Evolutionary conservation across 1,140 invertebrate species (phyloP).

Genomic region (Heliconius hewitsoni): DNA sequence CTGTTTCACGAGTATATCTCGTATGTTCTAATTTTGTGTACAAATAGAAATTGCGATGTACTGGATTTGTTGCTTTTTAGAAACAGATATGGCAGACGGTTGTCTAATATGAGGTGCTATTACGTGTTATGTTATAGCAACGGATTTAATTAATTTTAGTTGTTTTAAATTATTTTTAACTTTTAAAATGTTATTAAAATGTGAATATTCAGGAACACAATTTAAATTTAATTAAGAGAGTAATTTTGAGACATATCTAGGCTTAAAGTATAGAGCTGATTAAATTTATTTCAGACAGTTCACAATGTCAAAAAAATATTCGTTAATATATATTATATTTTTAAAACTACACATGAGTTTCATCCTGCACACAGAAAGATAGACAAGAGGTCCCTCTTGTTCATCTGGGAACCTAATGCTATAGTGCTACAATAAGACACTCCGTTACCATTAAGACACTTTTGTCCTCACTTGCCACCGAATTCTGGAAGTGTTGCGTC

Average conservation of each 20-base stretch:
- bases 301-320: neutral
- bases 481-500: too few relatives aligned
- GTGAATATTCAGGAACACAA: too few relatives aligned
- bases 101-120: slow-evolving; percentile 43
- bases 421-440: too few relatives aligned
- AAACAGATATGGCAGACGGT: slow-evolving; percentile 40
- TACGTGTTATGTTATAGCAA: slow-evolving; percentile 23
- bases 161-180: neutral
- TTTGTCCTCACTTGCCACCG: too few relatives aligned
- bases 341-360: too few relatives aligned
- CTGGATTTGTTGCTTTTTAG: slow-evolving; percentile 57
- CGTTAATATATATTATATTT: too few relatives aligned
- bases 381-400: too few relatives aligned
- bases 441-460: too few relatives aligned
- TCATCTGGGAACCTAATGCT: too few relatives aligned
- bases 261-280: neutral
- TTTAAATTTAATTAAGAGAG: too few relatives aligned
- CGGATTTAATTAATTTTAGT: neutral
- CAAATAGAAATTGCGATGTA: slow-evolving; percentile 27
- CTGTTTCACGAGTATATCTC: neutral
- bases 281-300: too few relatives aligned
- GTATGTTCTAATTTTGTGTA: slow-evolving; percentile 5
- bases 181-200: neutral
- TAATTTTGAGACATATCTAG: neutral
- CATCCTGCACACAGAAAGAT: too few relatives aligned